A percentile compares a stretch with the other conserved stretches of the same genome.
Conservation (phyloP, 2,113 vertebrate species). For the Xiphophorus maculatus region DNA sequence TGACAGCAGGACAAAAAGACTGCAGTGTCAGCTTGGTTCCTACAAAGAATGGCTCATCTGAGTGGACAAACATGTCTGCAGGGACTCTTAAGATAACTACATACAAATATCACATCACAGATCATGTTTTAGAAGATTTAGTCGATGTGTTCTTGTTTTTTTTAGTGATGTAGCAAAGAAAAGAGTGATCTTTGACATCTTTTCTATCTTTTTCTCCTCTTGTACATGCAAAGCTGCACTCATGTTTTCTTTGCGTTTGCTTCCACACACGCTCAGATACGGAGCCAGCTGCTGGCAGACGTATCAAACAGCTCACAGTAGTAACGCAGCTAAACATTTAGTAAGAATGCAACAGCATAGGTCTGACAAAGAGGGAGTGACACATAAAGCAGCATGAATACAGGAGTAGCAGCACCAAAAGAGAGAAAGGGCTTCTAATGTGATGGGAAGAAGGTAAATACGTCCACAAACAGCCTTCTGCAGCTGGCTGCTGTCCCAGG, state of each 20-base stretch:
- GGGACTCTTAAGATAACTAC: constrained; percentile 51
- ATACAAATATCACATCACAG: constrained; percentile 2
- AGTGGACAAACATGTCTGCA: constrained; percentile 44
- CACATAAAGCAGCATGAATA: neutral
- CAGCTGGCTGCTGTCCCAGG: constrained; percentile 69
- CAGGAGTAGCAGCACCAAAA: neutral
- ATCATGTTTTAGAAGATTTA: constrained; percentile 27
- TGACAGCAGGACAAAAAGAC: constrained; percentile 57
- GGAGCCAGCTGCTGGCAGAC: constrained; percentile 7
- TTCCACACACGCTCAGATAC: constrained; percentile 21
- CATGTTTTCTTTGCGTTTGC: constrained; percentile 27
- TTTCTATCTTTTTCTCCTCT: neutral
- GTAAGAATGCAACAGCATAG: neutral
- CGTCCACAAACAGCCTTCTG: constrained; percentile 29
- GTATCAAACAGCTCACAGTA: neutral
- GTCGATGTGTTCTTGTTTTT: neutral
- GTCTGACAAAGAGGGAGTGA: neutral
- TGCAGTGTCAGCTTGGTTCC: constrained; percentile 57
- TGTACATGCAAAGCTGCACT: constrained; percentile 33
- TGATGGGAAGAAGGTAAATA: constrained; percentile 48
- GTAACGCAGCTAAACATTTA: neutral
- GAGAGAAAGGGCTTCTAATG: neutral
- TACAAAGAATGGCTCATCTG: constrained; percentile 68
- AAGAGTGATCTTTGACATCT: neutral
- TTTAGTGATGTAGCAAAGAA: constrained; percentile 4